phyloP scores from a whole-genome alignment of 2,888 invertebrate species.

The Campoletis raptor region DNA sequence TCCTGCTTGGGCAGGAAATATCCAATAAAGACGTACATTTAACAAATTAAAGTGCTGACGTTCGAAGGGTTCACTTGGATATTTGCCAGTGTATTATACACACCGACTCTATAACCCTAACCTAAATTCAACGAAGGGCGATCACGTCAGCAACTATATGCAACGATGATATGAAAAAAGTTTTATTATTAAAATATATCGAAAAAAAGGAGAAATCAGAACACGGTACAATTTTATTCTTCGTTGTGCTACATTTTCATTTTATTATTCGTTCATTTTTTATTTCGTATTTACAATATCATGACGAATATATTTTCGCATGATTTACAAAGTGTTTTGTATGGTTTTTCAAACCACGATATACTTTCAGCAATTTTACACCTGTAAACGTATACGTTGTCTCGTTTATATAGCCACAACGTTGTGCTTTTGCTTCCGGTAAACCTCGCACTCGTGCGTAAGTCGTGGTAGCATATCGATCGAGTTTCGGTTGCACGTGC shows the following conservation, averaged over 20 bases:
- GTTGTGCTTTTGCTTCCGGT: constrained; percentile 48
- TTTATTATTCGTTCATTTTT: background rate
- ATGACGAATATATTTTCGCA: background rate
- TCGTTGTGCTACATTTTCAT: background rate
- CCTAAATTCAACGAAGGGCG: constrained; percentile 38
- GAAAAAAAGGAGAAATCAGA: background rate
- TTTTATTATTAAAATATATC: background rate
- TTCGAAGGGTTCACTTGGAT: constrained; percentile 77
- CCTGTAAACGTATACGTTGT: constrained; percentile 36
- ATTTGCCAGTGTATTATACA: constrained; percentile 74
- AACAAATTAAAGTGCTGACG: constrained; percentile 81
- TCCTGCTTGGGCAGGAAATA: constrained; percentile 79
- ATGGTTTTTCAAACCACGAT: constrained; percentile 35
- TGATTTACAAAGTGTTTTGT: background rate
- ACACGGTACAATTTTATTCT: background rate
- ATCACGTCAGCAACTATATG: background rate
- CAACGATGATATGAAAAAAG: background rate
- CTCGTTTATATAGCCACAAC: constrained; percentile 34
- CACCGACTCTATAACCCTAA: background rate
- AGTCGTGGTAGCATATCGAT: constrained; percentile 40
- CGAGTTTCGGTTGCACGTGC: constrained; percentile 31
- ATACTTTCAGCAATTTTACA: constrained; percentile 39
- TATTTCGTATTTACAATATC: background rate
- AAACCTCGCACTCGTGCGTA: constrained; percentile 13
- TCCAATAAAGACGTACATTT: constrained; percentile 81